Conservation (phyloP, 2,797 vertebrate genomes). For the Bradypodion pumilum region DNA sequence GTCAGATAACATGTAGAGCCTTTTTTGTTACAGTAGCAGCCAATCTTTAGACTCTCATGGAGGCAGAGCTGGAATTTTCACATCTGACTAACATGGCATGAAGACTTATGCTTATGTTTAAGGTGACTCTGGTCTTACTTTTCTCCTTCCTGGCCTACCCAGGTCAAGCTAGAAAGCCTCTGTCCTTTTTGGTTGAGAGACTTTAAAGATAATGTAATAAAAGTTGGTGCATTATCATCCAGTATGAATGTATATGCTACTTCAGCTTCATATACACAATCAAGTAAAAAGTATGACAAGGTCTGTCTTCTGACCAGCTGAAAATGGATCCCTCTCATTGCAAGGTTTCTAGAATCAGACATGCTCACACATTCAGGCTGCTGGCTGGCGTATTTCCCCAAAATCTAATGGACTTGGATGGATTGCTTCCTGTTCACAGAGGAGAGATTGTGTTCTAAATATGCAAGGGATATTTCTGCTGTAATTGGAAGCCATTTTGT, state of each 20-base stretch:
- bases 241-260: not conserved
- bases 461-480: conserved; percentile 15
- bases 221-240: not conserved
- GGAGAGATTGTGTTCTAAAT: not conserved
- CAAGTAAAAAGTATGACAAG: not conserved
- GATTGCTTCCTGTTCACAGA: not conserved
- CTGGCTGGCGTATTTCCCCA: not conserved
- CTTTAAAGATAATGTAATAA: too few relatives aligned
- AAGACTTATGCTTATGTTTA: too few relatives aligned
- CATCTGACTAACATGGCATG: too few relatives aligned
- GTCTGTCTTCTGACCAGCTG: not conserved
- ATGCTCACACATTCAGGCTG: not conserved
- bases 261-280: not conserved
- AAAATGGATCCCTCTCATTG: not conserved
- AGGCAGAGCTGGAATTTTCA: too few relatives aligned
- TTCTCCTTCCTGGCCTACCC: not conserved
- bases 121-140: not conserved
- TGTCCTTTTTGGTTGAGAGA: too few relatives aligned
- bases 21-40: too few relatives aligned
- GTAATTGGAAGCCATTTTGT: conserved; percentile 15
- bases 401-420: not conserved
- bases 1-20: too few relatives aligned
- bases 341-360: conserved; percentile 4
- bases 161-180: not conserved
- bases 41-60: too few relatives aligned